phyloP scores from a whole-genome alignment of 2,888 invertebrate genomes.

The Cheilosia urbana region DNA sequence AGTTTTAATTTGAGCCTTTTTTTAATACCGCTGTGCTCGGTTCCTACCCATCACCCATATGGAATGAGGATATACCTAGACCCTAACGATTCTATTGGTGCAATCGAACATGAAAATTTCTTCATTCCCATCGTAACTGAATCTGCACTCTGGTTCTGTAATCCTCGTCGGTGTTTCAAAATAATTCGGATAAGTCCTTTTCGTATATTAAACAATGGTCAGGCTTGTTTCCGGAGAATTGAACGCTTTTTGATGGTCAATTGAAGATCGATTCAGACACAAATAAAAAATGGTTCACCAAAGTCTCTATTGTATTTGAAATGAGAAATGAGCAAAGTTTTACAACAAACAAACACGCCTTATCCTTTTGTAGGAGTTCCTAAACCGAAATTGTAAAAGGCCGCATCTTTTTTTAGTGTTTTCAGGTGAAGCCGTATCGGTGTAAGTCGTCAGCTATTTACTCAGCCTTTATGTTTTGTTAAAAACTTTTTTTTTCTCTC shows the following conservation, averaged over 20 bases:
- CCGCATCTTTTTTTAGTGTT: constrained; percentile 47
- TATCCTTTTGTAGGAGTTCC: constrained; percentile 49
- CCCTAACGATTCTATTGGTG: constrained; percentile 31
- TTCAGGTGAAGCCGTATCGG: constrained; percentile 56
- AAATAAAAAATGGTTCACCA: constrained; percentile 37
- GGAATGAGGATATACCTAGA: too few species aligned
- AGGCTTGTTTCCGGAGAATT: constrained; percentile 73
- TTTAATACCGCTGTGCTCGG: constrained; percentile 21
- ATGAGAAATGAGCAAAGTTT: constrained; percentile 74
- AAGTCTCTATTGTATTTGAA: neutral
- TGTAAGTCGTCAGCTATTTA: constrained; percentile 61
- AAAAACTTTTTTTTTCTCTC: constrained; percentile 28
- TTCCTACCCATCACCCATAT: too few species aligned
- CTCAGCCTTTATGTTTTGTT: constrained; percentile 65
- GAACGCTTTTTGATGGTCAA: constrained; percentile 77
- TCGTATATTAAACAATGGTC: constrained; percentile 38
- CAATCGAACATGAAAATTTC: constrained; percentile 66
- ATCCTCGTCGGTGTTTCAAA: constrained; percentile 35
- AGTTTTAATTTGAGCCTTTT: constrained; percentile 39
- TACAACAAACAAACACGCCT: constrained; percentile 75
- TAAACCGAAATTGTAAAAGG: constrained; percentile 48
- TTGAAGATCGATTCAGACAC: constrained; percentile 72
- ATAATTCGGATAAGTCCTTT: constrained; percentile 37
- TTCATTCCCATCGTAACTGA: constrained; percentile 44
- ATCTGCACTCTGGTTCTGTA: constrained; percentile 25